A percentile compares a stretch with the other conserved stretches of the same genome.
These are phyloP conservation scores for Ceratosolen solmsi DNA, from an alignment of 1,140 invertebrate genomes.

Conservation along the genomic window DNA sequence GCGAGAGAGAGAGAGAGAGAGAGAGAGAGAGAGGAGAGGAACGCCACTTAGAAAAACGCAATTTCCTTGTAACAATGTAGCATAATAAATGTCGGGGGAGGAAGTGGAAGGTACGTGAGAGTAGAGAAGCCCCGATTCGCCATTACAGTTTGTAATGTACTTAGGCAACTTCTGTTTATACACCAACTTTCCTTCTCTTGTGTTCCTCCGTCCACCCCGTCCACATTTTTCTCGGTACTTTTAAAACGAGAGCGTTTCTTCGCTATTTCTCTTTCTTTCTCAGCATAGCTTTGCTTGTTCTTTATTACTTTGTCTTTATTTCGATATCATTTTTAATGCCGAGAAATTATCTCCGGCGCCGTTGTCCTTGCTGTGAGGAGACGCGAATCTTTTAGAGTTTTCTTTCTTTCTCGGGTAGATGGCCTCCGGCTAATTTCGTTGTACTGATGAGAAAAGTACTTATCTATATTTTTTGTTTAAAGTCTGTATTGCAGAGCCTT, in stretches of 20 bases:
- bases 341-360: slow-evolving; percentile 68
- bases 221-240: slow-evolving; percentile 40
- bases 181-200: slow-evolving; percentile 68
- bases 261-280: slow-evolving; percentile 35
- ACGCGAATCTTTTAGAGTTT: not conserved
- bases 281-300: slow-evolving; percentile 4
- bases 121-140: slow-evolving; percentile 65
- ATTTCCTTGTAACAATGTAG: slow-evolving; percentile 73
- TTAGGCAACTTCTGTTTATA: slow-evolving; percentile 75
- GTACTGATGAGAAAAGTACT: slow-evolving; percentile 18
- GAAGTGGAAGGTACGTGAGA: slow-evolving; percentile 14
- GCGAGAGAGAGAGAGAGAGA: slow-evolving; percentile 14
- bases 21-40: slow-evolving; percentile 44
- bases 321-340: slow-evolving; percentile 72
- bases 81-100: slow-evolving; percentile 68
- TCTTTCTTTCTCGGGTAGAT: not conserved
- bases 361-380: not conserved
- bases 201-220: slow-evolving; percentile 38
- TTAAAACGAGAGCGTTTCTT: slow-evolving; percentile 26
- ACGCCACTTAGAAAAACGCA: slow-evolving; percentile 69
- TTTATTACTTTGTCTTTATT: slow-evolving; percentile 54
- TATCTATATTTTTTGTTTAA: not conserved
- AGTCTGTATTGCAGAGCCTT: not conserved
- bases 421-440: slow-evolving; percentile 18
- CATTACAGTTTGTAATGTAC: slow-evolving; percentile 74